A percentile compares a stretch with the other conserved stretches of the same genome.
phyloP scores from a whole-genome alignment of 2,113 vertebrate species.

The Sylvietta virens region DNA sequence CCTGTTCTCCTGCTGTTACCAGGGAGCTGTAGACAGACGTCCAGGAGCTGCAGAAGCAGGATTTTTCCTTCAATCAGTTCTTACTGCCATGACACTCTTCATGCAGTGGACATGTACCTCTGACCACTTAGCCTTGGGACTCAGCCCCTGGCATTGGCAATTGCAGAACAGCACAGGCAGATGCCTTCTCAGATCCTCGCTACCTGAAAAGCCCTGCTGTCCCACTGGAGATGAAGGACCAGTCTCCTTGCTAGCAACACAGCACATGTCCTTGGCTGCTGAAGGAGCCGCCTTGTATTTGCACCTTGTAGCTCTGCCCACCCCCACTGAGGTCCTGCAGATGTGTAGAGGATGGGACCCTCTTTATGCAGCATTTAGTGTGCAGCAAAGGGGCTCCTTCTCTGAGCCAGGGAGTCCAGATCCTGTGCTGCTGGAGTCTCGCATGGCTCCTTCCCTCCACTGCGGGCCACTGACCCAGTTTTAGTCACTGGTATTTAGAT shows the following conservation, averaged over 20 bases:
- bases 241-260: not conserved
- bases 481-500: not conserved
- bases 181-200: not conserved
- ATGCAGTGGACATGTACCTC: not conserved
- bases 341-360: rapidly evolving
- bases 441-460: not conserved
- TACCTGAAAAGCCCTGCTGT: not conserved
- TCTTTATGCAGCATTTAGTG: not conserved
- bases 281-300: too few relatives aligned
- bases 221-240: not conserved
- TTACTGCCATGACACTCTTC: not conserved
- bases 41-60: not conserved
- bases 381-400: not conserved
- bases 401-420: rapidly evolving
- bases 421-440: not conserved
- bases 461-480: not conserved
- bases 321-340: too few relatives aligned
- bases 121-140: rapidly evolving
- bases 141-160: not conserved
- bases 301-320: too few relatives aligned
- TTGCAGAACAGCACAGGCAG: not conserved
- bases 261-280: not conserved
- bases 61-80: not conserved
- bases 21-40: not conserved
- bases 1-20: not conserved